Evolutionary conservation across 2,797 vertebrate genomes (phyloP).

Genomic region (Myripristis murdjan): DNA sequence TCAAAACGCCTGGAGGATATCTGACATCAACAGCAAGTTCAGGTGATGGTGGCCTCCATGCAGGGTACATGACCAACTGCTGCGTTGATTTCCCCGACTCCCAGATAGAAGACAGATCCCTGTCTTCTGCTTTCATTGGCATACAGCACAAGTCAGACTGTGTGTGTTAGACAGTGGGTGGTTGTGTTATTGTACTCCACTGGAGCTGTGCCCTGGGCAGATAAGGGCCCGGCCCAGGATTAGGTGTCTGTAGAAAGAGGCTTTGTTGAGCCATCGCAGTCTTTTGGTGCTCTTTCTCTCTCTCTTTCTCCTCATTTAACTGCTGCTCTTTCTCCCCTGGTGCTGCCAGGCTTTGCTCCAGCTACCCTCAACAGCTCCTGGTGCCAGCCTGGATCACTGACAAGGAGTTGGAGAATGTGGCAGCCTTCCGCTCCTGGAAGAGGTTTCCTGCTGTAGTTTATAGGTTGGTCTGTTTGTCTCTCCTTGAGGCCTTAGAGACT

Average conservation of each 20-base stretch:
- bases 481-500: conserved; percentile 9
- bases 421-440: conserved; percentile 97
- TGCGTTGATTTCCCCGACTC: conserved; percentile 21
- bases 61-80: conserved; percentile 22
- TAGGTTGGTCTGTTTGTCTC: conserved; percentile 87
- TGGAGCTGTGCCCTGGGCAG: conserved; percentile 45
- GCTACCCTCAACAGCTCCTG: conserved; percentile 96
- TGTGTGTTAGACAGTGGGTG: conserved; percentile 49
- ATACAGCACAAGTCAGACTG: conserved; percentile 32
- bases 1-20: conserved; percentile 98
- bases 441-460: conserved; percentile 96
- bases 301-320: conserved; percentile 22
- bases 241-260: conserved; percentile 69
- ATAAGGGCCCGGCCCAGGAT: conserved; percentile 66
- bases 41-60: conserved; percentile 84
- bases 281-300: conserved; percentile 14
- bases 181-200: conserved; percentile 64
- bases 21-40: conserved; percentile 98
- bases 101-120: conserved; percentile 12
- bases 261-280: conserved; percentile 58
- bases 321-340: conserved; percentile 24
- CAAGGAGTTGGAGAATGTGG: conserved; percentile 97
- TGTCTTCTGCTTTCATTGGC: conserved; percentile 50
- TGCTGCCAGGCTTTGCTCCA: conserved; percentile 92
- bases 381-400: conserved; percentile 98